phyloP scores from a whole-genome alignment of 2,888 invertebrate genomes.

The Liopterus haemorrhoidalis region DNA sequence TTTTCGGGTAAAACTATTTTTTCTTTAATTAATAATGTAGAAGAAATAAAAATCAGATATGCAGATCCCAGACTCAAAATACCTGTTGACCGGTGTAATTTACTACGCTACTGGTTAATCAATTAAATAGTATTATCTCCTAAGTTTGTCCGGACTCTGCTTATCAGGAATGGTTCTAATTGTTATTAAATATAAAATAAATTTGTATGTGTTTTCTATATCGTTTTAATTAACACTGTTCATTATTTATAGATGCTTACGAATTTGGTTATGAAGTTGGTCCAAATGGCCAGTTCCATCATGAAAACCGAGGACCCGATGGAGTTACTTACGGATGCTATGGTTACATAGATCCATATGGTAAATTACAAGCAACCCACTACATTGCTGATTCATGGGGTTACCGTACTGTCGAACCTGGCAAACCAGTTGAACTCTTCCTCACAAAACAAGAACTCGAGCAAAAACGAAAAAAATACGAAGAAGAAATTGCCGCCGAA shows the following conservation, averaged over 20 bases:
- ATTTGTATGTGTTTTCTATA: too few relatives aligned
- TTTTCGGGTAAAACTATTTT: too few relatives aligned
- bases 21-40: too few relatives aligned
- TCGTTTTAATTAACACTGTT: too few relatives aligned
- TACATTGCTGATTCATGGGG: slow-evolving; percentile 75
- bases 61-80: too few relatives aligned
- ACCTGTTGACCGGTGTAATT: too few relatives aligned
- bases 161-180: too few relatives aligned
- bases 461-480: slow-evolving; percentile 26
- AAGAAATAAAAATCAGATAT: too few relatives aligned
- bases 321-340: slow-evolving; percentile 76
- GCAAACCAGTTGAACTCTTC: slow-evolving; percentile 62
- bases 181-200: too few relatives aligned
- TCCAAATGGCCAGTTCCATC: slow-evolving; percentile 71
- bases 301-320: slow-evolving; percentile 69
- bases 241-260: slow-evolving; percentile 62
- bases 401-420: slow-evolving; percentile 66
- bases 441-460: slow-evolving; percentile 45
- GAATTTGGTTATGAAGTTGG: slow-evolving; percentile 74
- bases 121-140: too few relatives aligned
- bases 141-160: too few relatives aligned
- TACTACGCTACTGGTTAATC: too few relatives aligned
- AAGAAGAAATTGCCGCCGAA: slow-evolving; percentile 40
- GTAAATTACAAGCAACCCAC: slow-evolving; percentile 61
- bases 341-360: slow-evolving; percentile 66